These are phyloP conservation scores for Platyscapa corneri DNA, from an alignment of 1,140 invertebrate genomes.

Conservation along the genomic window DNA sequence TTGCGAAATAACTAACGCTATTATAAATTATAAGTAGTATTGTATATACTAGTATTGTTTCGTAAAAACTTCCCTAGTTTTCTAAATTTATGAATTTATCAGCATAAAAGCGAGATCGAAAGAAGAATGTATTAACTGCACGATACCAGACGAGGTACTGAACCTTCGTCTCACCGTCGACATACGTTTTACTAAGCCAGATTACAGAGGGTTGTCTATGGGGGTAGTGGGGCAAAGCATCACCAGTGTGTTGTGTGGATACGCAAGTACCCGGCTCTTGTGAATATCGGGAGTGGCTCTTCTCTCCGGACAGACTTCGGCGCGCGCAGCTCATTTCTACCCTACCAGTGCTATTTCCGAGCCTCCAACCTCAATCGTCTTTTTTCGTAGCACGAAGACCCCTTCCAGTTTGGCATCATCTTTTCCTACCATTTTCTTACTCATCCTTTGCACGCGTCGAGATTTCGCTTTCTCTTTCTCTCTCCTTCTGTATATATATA, in stretches of 20 bases:
- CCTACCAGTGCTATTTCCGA: conserved; percentile 20
- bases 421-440: not conserved
- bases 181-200: conserved; percentile 56
- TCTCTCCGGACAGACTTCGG: conserved; percentile 38
- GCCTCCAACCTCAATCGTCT: conserved; percentile 30
- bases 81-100: not conserved
- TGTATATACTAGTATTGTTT: too few relatives aligned
- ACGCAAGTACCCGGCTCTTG: not conserved
- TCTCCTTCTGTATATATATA: not conserved
- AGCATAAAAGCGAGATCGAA: not conserved
- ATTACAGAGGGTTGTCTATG: conserved; percentile 54
- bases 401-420: not conserved
- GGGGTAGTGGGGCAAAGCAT: conserved; percentile 58
- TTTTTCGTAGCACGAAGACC: not conserved
- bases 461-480: not conserved
- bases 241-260: conserved; percentile 14
- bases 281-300: conserved; percentile 61
- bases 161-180: conserved; percentile 52
- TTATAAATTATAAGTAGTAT: too few relatives aligned
- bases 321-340: conserved; percentile 53
- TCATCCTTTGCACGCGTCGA: not conserved
- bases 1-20: too few relatives aligned
- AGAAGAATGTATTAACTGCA: conserved; percentile 46
- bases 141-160: conserved; percentile 61
- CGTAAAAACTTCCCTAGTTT: not conserved